Evolutionary conservation across 2,797 vertebrate species (phyloP).

Genomic region (Mus caroli): DNA sequence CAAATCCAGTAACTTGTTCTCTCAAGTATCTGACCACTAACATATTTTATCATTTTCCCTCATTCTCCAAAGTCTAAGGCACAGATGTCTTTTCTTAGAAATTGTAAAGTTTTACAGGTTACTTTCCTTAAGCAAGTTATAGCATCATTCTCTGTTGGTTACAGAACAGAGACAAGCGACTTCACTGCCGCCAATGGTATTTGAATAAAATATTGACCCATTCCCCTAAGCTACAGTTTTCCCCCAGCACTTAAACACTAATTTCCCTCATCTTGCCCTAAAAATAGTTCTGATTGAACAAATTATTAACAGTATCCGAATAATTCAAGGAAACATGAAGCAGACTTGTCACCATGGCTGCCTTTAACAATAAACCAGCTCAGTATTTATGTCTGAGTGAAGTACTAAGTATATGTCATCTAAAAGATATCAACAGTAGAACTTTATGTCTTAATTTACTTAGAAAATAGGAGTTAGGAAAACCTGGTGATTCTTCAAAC

Average conservation of each 20-base stretch:
- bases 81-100: conserved; percentile 8
- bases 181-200: conserved; percentile 35
- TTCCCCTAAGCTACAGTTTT: conserved; percentile 11
- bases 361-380: not conserved
- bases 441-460: not conserved
- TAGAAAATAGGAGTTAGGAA: not conserved
- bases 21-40: conserved; percentile 12
- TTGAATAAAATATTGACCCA: conserved; percentile 61
- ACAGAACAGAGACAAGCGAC: conserved; percentile 61
- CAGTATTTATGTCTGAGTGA: not conserved
- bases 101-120: conserved; percentile 33
- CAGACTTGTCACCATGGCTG: not conserved
- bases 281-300: conserved; percentile 68
- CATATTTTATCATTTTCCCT: not conserved
- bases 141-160: conserved; percentile 12
- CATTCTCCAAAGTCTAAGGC: not conserved
- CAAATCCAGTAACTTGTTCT: not conserved
- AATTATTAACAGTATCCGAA: conserved; percentile 62
- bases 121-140: conserved; percentile 14
- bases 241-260: conserved; percentile 47
- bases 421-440: not conserved
- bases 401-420: too few species aligned
- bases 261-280: conserved; percentile 47
- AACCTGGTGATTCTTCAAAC: conserved; percentile 18
- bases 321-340: conserved; percentile 49